Evolutionary conservation across 2,113 vertebrate genomes (phyloP).

Genomic region (Hystrix brachyura): DNA sequence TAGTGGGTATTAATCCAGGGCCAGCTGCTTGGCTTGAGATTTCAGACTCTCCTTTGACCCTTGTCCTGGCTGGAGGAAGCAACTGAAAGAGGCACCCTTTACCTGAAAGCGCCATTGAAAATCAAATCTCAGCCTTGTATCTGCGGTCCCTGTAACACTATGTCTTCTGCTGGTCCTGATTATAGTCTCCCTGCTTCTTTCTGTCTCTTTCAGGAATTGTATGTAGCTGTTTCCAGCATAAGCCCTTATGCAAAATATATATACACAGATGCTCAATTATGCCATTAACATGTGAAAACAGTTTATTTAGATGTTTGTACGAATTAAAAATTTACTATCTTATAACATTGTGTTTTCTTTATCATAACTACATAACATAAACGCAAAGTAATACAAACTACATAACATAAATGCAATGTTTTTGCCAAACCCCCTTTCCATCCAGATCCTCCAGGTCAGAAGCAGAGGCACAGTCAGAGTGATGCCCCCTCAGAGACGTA

Average conservation of each 20-base stretch:
- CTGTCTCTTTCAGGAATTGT: not conserved
- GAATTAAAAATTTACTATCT: not conserved
- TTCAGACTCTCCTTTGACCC: too few species aligned
- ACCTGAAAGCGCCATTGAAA: not conserved
- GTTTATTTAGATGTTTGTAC: not conserved
- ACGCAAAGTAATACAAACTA: not conserved
- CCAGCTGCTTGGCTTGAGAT: too few species aligned
- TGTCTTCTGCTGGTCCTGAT: not conserved
- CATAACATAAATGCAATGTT: not conserved
- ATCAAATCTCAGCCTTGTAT: not conserved
- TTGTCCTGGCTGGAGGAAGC: too few species aligned
- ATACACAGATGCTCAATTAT: not conserved
- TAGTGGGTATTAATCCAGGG: too few species aligned
- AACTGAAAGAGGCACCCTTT: not conserved
- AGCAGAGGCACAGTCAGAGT: not conserved
- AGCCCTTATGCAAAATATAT: slow-evolving; percentile 7
- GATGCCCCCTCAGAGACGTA: not conserved
- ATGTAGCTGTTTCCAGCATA: not conserved
- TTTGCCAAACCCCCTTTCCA: not conserved
- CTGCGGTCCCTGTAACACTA: not conserved
- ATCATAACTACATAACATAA: not conserved
- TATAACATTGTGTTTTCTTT: not conserved
- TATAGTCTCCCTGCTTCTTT: not conserved
- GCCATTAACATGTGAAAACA: not conserved
- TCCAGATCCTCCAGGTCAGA: not conserved